phyloP scores from a whole-genome alignment of 2,113 vertebrate genomes.

The Calidris pugnax region DNA sequence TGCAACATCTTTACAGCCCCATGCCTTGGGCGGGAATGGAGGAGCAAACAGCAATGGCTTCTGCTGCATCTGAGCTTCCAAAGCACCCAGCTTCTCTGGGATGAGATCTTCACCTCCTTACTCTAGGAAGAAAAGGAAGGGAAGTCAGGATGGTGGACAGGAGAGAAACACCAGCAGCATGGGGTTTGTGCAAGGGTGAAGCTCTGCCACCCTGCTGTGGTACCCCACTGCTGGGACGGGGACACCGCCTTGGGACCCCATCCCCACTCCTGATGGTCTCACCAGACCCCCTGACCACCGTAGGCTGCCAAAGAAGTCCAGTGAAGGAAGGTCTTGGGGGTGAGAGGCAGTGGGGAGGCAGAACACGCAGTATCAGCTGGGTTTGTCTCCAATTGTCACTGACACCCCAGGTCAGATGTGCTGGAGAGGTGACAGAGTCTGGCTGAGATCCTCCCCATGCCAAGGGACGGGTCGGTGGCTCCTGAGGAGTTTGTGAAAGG shows the following conservation, averaged over 20 bases:
- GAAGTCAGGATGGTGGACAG: background rate
- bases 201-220: background rate
- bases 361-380: fast-evolving
- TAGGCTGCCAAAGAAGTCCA: background rate
- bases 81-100: background rate
- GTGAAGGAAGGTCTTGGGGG: background rate
- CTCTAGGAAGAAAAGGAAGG: background rate
- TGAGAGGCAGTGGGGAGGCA: background rate
- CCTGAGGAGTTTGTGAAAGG: background rate
- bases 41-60: background rate
- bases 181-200: background rate
- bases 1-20: background rate
- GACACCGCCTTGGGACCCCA: fast-evolving
- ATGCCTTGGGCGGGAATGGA: background rate
- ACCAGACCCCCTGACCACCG: background rate
- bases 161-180: background rate
- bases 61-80: background rate
- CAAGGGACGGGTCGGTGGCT: background rate
- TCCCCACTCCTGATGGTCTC: background rate
- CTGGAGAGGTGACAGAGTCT: background rate
- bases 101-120: background rate
- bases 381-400: background rate
- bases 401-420: background rate
- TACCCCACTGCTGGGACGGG: background rate
- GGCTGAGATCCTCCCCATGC: background rate